phyloP scores from a whole-genome alignment of 2,797 vertebrate genomes.

The Gallirallus australis region DNA sequence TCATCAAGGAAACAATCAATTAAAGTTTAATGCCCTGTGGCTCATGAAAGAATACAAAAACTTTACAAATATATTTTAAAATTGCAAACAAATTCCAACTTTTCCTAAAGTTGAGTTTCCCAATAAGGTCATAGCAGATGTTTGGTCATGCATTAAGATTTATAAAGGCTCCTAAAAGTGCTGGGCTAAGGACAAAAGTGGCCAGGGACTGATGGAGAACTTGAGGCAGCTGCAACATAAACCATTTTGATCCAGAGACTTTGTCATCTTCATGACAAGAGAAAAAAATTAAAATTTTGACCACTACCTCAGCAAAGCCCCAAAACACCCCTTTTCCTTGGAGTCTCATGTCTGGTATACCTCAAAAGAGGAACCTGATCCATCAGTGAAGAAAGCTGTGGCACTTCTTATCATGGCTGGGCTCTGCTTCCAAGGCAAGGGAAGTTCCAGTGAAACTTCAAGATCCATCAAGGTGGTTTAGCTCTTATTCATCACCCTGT shows the following conservation, averaged over 20 bases:
- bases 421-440: background rate
- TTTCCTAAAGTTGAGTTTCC: background rate
- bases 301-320: background rate
- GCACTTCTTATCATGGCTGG: background rate
- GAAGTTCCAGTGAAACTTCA: slow-evolving; percentile 27
- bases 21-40: background rate
- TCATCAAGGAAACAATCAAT: background rate
- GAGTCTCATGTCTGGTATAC: background rate
- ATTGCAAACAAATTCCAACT: background rate
- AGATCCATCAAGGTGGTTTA: slow-evolving; percentile 35
- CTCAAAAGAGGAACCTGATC: background rate
- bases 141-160: background rate
- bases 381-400: background rate
- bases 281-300: background rate
- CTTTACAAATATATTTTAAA: background rate
- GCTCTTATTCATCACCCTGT: slow-evolving; percentile 29
- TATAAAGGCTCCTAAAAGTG: background rate
- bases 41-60: background rate
- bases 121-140: background rate
- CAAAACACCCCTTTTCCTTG: background rate
- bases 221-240: background rate
- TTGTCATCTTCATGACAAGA: background rate
- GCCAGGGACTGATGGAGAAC: background rate
- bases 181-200: background rate
- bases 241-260: background rate